Base-by-base conservation (phyloP, 2,113 vertebrate genomes). In the Pachycephala philippinensis region DNA sequence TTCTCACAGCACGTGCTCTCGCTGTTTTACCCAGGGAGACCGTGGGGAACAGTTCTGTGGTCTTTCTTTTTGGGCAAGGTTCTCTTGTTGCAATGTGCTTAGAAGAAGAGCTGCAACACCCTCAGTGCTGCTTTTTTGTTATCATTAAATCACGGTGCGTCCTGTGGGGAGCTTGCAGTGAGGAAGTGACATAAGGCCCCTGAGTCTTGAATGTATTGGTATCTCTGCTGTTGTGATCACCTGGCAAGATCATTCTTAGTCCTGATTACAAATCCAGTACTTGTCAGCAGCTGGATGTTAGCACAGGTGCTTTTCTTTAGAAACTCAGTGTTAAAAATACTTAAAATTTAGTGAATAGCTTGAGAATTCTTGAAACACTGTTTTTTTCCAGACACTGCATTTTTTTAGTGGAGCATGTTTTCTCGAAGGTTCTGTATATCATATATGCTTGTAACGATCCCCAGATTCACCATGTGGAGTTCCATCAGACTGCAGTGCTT, bases 1-100 rank as follows among this genome's bases (percentile, higher is more conserved):
- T 53, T 28, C 39, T 45, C 33, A 7, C 33, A 17, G 39, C 27
- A 11, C 26, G 1, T 0, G 3, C 47, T 53, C 22, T 53, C 0
- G 0, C 68, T 1, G 3, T 63, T 63, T 39, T 40, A 63, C 47
- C 22, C 56, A 27, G 14, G 47, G 22, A 37, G 37, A 22, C 22
- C 4, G 0, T 18, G 28, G 59, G 69, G 6, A n/a, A 12, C 40
- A 2, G 18, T 75, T 28, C 30, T 56, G n/a, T 30, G 24, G 18
- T n/a, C 19, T 56, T 19, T 30, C 4, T 1, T 56, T 40, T 39
- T 65, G 35, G 60, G 16, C 70, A 57, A 21, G 24, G n/a, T 40
- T 64, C 23, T 56, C 42, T 47, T 39, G 40, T 20, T 39, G 40
- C 19, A 24, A 7, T 65, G 11, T 65, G 42, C 30, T n/a, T 26